These are phyloP conservation scores for Drosophila rufa DNA, from an alignment of 1,140 invertebrate genomes.

Conservation along the genomic window DNA sequence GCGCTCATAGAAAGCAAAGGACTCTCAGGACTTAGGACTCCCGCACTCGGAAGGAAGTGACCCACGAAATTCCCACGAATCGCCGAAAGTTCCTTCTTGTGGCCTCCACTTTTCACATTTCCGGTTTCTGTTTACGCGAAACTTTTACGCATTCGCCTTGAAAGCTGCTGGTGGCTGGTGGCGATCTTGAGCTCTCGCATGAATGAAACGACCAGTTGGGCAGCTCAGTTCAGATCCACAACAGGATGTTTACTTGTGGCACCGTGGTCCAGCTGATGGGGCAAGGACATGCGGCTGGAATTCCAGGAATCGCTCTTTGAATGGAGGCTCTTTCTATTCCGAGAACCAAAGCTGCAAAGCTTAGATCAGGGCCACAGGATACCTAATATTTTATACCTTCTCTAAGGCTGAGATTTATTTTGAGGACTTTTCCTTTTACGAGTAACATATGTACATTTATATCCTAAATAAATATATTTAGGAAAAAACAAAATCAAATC, in stretches of 20 bases:
- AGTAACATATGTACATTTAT: background rate
- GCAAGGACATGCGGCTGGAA: conserved; percentile 61
- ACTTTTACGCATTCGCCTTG: conserved; percentile 65
- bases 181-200: conserved; percentile 20
- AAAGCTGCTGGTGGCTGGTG: conserved; percentile 29
- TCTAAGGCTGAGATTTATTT: too few relatives aligned
- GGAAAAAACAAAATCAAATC: background rate
- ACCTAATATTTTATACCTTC: background rate
- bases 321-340: conserved; percentile 40
- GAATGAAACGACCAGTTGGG: conserved; percentile 65
- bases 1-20: conserved; percentile 63
- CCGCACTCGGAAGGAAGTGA: conserved; percentile 67
- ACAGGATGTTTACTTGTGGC: conserved; percentile 62
- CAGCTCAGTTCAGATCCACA: conserved; percentile 32
- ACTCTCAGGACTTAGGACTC: conserved; percentile 22
- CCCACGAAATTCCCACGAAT: conserved; percentile 74
- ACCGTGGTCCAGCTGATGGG: conserved; percentile 41
- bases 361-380: conserved; percentile 9
- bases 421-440: too few relatives aligned
- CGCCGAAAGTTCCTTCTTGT: conserved; percentile 21
- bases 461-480: background rate
- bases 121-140: conserved; percentile 78
- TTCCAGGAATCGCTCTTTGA: conserved; percentile 65
- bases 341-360: conserved; percentile 62
- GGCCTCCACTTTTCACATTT: conserved; percentile 35